Base-by-base conservation (phyloP, 2,888 invertebrate genomes). In the Panzeria rudis region DNA sequence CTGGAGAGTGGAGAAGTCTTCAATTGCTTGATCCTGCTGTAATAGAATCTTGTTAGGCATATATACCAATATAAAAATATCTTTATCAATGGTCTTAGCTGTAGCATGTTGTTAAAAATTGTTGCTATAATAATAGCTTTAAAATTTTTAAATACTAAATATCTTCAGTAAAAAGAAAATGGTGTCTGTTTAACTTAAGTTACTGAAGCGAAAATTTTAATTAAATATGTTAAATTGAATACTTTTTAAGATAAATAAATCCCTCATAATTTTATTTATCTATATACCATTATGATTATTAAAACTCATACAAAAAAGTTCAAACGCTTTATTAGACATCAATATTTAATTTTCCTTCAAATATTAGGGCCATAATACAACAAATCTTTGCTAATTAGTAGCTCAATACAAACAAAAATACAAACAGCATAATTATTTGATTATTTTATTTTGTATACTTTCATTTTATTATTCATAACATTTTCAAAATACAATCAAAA, bases 361-460 rank as follows among this genome's bases (percentile, higher is more conserved):
- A 44, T 17, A n/a, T 47, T 47, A 29, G 29, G 17, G 11, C 1
- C 29, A 17, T n/a, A 64, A 41, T n/a, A 3, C 13, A 41, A 41
- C 13, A 62, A 44, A 44, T 44, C n/a, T 47, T 47, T 47, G 47
- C 17, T 66, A 47, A 66, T 17, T 15, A 66, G 29, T 3, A 32
- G 25, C 11, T n/a, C 25, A 8, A 56, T 11, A 54, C 6, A 69
- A 17, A 56, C 25, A 54, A 71, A 56, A 2, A 4, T 4, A 29
- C 29, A 29, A 29, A 29, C 13, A 35, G 9, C 52, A 44, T n/a
- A 32, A 32, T 73, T 52, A 47, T 59, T 73, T 72, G 59, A 80
- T 73, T 68, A 68, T 66, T 38, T 47, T 35, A 59, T 73, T 59
- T 52, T 66, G 11, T 59, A n/a, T 8, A 25, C n/a, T 35, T 54